Conservation (phyloP, 2,113 vertebrate species). For the Oceanodroma tethys region DNA sequence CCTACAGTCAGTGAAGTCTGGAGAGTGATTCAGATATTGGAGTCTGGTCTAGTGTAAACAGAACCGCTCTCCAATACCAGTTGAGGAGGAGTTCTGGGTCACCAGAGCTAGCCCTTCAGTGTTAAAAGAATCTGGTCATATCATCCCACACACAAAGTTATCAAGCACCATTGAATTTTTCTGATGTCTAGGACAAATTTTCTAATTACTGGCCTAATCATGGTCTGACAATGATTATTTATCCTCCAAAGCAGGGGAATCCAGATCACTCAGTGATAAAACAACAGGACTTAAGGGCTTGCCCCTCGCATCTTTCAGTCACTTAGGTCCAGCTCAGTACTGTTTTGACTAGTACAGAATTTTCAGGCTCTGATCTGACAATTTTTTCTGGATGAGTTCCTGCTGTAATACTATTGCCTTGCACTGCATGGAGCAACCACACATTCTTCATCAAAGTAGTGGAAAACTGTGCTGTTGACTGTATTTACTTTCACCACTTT, state of each 20-base stretch:
- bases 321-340: not conserved
- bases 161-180: not conserved
- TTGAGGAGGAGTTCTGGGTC: not conserved
- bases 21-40: not conserved
- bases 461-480: not conserved
- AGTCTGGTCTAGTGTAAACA: not conserved
- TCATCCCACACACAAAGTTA: not conserved
- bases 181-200: not conserved
- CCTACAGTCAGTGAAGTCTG: not conserved
- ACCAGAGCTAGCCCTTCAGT: not conserved
- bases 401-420: not conserved
- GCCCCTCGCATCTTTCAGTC: not conserved
- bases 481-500: not conserved
- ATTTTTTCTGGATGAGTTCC: not conserved
- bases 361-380: not conserved
- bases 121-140: not conserved
- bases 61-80: not conserved
- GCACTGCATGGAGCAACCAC: not conserved
- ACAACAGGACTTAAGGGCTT: not conserved
- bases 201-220: not conserved
- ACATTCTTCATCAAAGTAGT: not conserved
- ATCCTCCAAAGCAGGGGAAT: not conserved
- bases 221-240: not conserved
- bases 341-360: not conserved
- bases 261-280: not conserved